Percentiles rank a stretch among this genome's conserved stretches.
phyloP scores from a whole-genome alignment of 2,797 vertebrate species.

The Tinamus major region DNA sequence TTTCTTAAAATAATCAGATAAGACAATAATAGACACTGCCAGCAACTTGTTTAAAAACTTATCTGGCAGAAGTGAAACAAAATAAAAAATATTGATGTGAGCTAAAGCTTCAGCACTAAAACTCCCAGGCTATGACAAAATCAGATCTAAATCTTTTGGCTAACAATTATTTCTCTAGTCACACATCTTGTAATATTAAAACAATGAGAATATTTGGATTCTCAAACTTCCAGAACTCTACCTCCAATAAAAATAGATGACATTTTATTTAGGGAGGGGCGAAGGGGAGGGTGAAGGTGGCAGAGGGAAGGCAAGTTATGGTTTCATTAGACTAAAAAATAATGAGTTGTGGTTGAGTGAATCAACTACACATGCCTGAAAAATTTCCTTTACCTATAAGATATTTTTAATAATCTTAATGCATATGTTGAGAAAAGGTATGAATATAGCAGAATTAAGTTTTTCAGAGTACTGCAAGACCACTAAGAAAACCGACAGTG shows the following conservation, averaged over 20 bases:
- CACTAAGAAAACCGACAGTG: not conserved
- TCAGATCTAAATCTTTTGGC: not conserved
- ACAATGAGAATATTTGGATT: not conserved
- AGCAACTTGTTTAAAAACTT: not conserved
- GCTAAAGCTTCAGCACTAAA: not conserved
- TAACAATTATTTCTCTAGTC: not conserved
- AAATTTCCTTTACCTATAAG: not conserved
- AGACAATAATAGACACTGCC: not conserved
- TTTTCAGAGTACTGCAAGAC: not conserved
- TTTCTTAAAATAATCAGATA: not conserved
- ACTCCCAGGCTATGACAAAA: not conserved
- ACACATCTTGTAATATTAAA: not conserved
- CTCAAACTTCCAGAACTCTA: not conserved
- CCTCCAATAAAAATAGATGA: not conserved
- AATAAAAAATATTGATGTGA: not conserved
- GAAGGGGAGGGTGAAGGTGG: too few relatives aligned
- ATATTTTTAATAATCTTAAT: not conserved
- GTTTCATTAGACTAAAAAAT: not conserved
- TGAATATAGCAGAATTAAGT: not conserved
- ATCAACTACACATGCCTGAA: not conserved
- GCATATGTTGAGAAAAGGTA: not conserved
- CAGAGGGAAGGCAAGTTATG: too few relatives aligned
- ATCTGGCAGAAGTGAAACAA: not conserved
- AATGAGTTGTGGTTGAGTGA: not conserved
- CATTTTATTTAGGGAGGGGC: not conserved